phyloP scores from a whole-genome alignment of 2,113 vertebrate species.

The Alaudala cheleensis region DNA sequence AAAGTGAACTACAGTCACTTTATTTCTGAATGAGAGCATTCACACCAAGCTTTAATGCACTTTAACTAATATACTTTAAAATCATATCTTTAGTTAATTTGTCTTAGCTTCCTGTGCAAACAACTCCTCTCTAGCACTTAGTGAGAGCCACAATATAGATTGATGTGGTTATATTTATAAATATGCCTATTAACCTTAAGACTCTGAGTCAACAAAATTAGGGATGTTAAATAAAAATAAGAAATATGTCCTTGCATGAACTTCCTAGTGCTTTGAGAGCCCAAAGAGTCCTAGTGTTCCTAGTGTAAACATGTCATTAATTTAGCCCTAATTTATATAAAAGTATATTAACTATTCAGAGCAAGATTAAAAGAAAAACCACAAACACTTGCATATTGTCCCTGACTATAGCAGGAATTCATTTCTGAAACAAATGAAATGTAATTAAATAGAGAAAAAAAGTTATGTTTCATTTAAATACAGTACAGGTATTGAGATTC shows the following conservation, averaged over 20 bases:
- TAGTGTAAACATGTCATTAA: background rate
- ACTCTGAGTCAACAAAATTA: conserved; percentile 39
- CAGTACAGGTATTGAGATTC: background rate
- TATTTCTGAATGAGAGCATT: conserved; percentile 65
- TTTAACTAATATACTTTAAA: conserved; percentile 56
- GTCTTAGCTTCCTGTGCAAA: conserved; percentile 61
- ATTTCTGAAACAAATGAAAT: background rate
- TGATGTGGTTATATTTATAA: conserved; percentile 60
- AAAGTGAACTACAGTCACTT: conserved; percentile 56
- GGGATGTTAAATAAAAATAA: conserved; percentile 45
- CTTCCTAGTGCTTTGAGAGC: background rate
- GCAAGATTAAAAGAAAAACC: background rate
- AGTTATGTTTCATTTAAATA: background rate
- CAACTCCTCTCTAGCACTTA: conserved; percentile 53
- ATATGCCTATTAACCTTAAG: conserved; percentile 59
- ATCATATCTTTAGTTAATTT: conserved; percentile 66
- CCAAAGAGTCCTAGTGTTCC: background rate
- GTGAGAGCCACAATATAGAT: conserved; percentile 46
- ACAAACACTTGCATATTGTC: background rate
- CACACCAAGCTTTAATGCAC: conserved; percentile 49
- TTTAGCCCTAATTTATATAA: background rate
- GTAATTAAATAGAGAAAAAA: background rate
- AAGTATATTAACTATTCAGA: background rate
- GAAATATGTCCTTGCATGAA: conserved; percentile 49
- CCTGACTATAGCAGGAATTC: background rate